Conservation (phyloP, 2,797 vertebrate genomes). For the Oophaga sylvatica region DNA sequence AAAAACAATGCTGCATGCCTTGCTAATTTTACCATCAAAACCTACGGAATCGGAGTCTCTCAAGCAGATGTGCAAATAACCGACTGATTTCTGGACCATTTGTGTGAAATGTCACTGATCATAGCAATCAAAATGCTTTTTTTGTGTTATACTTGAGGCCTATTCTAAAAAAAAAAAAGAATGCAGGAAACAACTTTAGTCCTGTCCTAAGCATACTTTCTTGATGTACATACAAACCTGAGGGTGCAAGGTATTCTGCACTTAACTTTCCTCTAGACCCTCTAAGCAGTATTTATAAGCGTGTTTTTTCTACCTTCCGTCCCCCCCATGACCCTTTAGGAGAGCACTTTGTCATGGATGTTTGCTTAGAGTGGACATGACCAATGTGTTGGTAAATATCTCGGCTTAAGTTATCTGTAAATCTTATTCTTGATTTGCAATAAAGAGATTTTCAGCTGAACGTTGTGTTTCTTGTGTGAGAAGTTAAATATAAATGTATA, state of each 20-base stretch:
- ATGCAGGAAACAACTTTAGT: not conserved
- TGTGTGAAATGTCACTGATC: not conserved
- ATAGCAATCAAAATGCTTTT: not conserved
- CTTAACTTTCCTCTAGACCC: not conserved
- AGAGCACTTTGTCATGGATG: constrained; percentile 1
- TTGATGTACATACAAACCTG: not conserved
- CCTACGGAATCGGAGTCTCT: not conserved
- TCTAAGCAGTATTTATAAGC: constrained; percentile 41
- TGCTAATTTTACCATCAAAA: not conserved
- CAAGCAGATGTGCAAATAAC: not conserved
- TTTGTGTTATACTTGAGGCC: not conserved
- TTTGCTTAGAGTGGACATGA: not conserved
- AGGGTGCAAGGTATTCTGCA: not conserved
- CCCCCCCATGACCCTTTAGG: not conserved
- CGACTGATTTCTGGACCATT: not conserved
- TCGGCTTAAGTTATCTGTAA: constrained; percentile 55
- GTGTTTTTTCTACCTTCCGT: constrained; percentile 7
- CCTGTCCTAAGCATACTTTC: not conserved
- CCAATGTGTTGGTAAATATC: constrained; percentile 38
- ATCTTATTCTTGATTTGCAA: constrained; percentile 46
- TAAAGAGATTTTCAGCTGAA: constrained; percentile 48
- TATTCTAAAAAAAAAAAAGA: not conserved
- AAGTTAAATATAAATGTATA: too few species aligned
- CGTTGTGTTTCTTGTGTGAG: not conserved
- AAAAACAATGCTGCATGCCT: not conserved